phyloP scores from a whole-genome alignment of 2,113 vertebrate species.

The Salminus brasiliensis region DNA sequence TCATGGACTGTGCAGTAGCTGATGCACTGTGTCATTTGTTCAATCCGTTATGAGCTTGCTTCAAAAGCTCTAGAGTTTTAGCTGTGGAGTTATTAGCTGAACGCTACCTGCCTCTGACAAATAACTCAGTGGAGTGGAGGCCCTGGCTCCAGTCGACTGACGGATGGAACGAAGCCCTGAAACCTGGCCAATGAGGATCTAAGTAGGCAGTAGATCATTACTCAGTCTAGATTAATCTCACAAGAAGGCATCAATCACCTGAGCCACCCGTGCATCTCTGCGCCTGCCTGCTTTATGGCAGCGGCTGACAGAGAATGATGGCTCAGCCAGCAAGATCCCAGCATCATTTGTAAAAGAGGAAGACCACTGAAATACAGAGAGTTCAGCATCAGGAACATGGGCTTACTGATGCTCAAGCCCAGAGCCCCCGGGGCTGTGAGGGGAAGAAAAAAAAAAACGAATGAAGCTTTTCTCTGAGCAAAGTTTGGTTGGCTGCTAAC shows the following conservation, averaged over 20 bases:
- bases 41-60: neutral
- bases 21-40: constrained; percentile 2
- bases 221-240: constrained; percentile 57
- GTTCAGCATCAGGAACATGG: neutral
- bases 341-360: constrained; percentile 41
- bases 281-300: constrained; percentile 47
- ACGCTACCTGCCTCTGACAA: constrained; percentile 18
- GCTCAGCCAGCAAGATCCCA: constrained; percentile 46
- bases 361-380: neutral
- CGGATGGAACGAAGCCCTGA: constrained; percentile 67
- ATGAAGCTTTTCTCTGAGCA: neutral
- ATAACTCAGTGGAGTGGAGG: constrained; percentile 44
- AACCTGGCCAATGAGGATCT: constrained; percentile 69
- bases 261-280: constrained; percentile 24
- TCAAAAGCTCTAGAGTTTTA: neutral
- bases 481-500: neutral
- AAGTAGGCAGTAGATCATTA: constrained; percentile 68
- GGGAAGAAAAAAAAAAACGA: too few species aligned
- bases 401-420: neutral
- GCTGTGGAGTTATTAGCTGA: neutral
- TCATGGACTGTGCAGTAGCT: neutral
- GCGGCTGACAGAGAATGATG: constrained; percentile 60
- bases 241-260: constrained; percentile 65
- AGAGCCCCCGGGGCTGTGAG: neutral
- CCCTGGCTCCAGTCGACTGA: constrained; percentile 60